These are phyloP conservation scores for Andricus quercusramuli DNA, from an alignment of 2,888 invertebrate species.

Conservation along the genomic window DNA sequence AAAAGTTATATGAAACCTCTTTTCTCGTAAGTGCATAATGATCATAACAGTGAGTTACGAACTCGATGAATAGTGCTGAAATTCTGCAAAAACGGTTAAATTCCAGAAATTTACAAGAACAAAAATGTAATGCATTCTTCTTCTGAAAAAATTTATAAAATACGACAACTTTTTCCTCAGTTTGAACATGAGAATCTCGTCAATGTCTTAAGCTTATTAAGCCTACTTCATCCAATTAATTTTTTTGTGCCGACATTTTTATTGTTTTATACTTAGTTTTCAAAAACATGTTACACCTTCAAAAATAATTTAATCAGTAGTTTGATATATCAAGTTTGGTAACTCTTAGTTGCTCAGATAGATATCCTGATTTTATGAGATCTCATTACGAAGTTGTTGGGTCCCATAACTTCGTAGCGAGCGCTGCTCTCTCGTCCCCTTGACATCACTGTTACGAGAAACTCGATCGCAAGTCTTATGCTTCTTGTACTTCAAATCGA, in stretches of 20 bases:
- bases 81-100: too few relatives aligned
- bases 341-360: not conserved
- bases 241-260: not conserved
- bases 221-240: not conserved
- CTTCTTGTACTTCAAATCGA: not conserved
- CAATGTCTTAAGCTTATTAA: too few relatives aligned
- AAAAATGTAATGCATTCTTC: too few relatives aligned
- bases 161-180: not conserved
- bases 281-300: too few relatives aligned
- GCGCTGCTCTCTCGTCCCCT: conserved; percentile 10
- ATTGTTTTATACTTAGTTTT: too few relatives aligned
- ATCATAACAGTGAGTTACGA: too few relatives aligned
- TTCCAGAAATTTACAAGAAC: too few relatives aligned
- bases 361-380: conserved; percentile 33
- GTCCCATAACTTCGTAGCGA: conserved; percentile 25
- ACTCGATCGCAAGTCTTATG: conserved; percentile 9
- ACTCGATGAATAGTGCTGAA: too few relatives aligned
- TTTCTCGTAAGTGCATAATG: too few relatives aligned
- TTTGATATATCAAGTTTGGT: not conserved
- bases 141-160: too few relatives aligned
- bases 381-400: conserved; percentile 32
- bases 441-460: conserved; percentile 28
- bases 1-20: too few relatives aligned
- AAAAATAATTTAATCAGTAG: not conserved
- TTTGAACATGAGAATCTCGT: not conserved